Percentiles rank a stretch among this genome's conserved stretches.
Conservation (phyloP, 2,888 invertebrate species). For the Adelphocoris suturalis region DNA sequence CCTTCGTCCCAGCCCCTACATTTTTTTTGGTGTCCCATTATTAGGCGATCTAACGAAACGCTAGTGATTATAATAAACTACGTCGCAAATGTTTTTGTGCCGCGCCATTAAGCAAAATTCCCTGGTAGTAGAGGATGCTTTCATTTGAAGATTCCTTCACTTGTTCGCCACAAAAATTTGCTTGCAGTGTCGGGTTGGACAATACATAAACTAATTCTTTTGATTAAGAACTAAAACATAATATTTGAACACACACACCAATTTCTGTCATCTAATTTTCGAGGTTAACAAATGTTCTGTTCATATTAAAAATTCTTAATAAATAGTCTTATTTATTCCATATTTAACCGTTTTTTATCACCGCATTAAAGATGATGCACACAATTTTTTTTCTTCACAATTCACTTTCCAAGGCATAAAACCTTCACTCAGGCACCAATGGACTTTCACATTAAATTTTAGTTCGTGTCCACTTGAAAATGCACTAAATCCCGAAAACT, state of each 20-base stretch:
- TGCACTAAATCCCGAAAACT: slow-evolving; percentile 59
- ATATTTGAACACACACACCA: slow-evolving; percentile 75
- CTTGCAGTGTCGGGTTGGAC: slow-evolving; percentile 53
- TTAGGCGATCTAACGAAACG: slow-evolving; percentile 69
- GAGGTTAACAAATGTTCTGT: slow-evolving; percentile 74
- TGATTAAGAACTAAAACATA: slow-evolving; percentile 73
- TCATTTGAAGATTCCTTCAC: slow-evolving; percentile 28
- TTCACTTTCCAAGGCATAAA: slow-evolving; percentile 73
- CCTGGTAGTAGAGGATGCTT: background rate
- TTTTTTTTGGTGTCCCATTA: slow-evolving; percentile 66
- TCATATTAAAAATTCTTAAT: slow-evolving; percentile 73
- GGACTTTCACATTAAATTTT: slow-evolving; percentile 66
- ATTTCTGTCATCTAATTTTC: slow-evolving; percentile 74
- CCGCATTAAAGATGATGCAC: slow-evolving; percentile 69
- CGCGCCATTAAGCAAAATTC: slow-evolving; percentile 23
- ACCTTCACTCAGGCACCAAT: slow-evolving; percentile 74
- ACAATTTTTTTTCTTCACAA: slow-evolving; percentile 68
- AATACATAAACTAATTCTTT: slow-evolving; percentile 67
- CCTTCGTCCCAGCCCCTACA: slow-evolving; percentile 58
- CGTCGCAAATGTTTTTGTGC: slow-evolving; percentile 53
- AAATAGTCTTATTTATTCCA: slow-evolving; percentile 72
- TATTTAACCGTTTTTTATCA: slow-evolving; percentile 71
- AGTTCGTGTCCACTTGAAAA: slow-evolving; percentile 64
- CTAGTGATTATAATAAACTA: slow-evolving; percentile 61
- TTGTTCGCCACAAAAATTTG: slow-evolving; percentile 41